Evolutionary conservation across 2,797 vertebrate species (phyloP).

Genomic region (Chromis chromis): DNA sequence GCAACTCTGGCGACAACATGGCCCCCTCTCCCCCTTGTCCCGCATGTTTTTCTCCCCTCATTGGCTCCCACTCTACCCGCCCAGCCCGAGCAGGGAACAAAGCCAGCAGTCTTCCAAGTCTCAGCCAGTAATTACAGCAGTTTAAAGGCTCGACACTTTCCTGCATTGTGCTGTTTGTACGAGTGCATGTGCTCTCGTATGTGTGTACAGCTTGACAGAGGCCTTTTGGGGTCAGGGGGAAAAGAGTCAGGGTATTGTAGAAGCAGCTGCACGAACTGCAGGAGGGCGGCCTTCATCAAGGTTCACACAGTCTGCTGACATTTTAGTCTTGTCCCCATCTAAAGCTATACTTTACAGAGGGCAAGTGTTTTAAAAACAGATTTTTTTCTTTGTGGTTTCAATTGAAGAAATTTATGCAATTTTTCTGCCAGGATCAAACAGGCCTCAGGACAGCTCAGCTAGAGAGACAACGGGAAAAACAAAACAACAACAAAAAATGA

Average conservation of each 20-base stretch:
- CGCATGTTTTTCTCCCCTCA: constrained; percentile 49
- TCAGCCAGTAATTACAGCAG: constrained; percentile 54
- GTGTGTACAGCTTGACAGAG: constrained; percentile 53
- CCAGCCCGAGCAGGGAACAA: constrained; percentile 67
- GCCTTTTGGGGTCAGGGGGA: constrained; percentile 10
- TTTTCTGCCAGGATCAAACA: constrained; percentile 7
- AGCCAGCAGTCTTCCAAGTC: constrained; percentile 70
- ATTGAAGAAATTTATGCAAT: background rate
- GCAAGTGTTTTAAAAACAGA: background rate
- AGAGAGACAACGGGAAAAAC: background rate
- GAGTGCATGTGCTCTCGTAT: constrained; percentile 4
- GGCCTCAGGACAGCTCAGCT: background rate
- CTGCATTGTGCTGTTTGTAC: background rate
- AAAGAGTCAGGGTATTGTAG: constrained; percentile 41
- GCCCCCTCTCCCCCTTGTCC: background rate
- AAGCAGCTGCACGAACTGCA: constrained; percentile 68
- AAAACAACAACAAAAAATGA: background rate
- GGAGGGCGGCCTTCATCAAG: constrained; percentile 39
- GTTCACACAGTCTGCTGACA: constrained; percentile 4
- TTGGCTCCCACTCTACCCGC: constrained; percentile 51
- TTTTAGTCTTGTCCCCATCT: background rate
- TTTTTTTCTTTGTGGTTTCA: background rate
- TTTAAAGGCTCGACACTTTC: constrained; percentile 46
- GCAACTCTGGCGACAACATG: constrained; percentile 1
- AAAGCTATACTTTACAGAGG: background rate